Conservation (phyloP, 2,888 invertebrate genomes). For the Drosophila merina region DNA sequence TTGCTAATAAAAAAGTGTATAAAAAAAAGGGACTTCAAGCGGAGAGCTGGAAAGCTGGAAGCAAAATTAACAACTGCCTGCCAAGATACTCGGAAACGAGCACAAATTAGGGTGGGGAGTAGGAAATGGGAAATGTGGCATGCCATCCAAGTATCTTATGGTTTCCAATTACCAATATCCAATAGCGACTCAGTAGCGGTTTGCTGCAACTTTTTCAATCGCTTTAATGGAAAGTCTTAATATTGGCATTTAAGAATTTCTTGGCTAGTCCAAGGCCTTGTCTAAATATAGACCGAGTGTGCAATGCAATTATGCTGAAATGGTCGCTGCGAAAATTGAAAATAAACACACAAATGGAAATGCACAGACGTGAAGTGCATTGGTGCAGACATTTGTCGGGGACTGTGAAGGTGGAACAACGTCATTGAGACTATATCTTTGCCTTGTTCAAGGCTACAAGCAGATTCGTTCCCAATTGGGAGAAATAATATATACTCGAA, state of each 20-base stretch:
- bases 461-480: not conserved
- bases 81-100: slow-evolving; percentile 8
- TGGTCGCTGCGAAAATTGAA: slow-evolving; percentile 3
- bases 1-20: not conserved
- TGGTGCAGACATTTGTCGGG: not conserved
- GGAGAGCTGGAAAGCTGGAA: not conserved
- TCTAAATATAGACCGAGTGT: slow-evolving; percentile 23
- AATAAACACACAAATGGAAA: slow-evolving; percentile 1
- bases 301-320: slow-evolving; percentile 39
- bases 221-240: slow-evolving; percentile 27
- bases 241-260: slow-evolving; percentile 47
- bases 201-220: slow-evolving; percentile 18
- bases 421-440: no score
- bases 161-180: slow-evolving; percentile 23
- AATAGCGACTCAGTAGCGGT: slow-evolving; percentile 11
- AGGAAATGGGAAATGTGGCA: slow-evolving; percentile 1
- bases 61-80: slow-evolving; percentile 20
- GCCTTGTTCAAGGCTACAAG: not conserved
- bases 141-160: slow-evolving; percentile 1
- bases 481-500: not conserved
- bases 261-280: slow-evolving; percentile 41
- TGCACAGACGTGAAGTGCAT: not conserved
- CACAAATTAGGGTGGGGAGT: slow-evolving; percentile 2
- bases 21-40: slow-evolving; percentile 6
- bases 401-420: not conserved